These are phyloP conservation scores for Mirounga angustirostris DNA, from an alignment of 2,113 vertebrate species.

Conservation along the genomic window DNA sequence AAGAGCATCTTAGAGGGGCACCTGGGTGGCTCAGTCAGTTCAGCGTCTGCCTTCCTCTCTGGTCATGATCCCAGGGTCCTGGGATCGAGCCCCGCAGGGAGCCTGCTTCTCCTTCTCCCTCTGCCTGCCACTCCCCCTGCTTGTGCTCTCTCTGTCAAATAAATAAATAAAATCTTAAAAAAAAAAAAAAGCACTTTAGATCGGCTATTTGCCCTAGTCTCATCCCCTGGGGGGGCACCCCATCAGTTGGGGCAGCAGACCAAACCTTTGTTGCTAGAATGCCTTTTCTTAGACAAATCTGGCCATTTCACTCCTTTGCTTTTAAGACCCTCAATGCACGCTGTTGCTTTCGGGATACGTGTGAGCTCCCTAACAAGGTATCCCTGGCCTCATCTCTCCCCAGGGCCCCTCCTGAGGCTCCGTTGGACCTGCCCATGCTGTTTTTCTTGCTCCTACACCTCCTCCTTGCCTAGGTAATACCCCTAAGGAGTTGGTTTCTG, in stretches of 20 bases:
- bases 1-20: too few relatives aligned
- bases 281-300: background rate
- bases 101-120: too few relatives aligned
- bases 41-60: background rate
- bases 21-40: too few relatives aligned
- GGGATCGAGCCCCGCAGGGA: background rate
- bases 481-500: background rate
- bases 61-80: background rate
- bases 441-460: background rate
- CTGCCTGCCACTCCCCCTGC: background rate
- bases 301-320: background rate
- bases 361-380: background rate
- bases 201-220: background rate
- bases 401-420: background rate
- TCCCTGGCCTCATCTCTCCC: background rate
- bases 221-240: background rate
- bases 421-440: fast-evolving
- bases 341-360: background rate
- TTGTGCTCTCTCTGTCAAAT: background rate
- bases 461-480: background rate
- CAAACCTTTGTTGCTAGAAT: background rate
- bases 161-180: background rate
- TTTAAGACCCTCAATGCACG: background rate
- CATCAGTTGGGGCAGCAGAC: too few relatives aligned
- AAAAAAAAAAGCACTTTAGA: background rate